Evolutionary conservation across 2,888 invertebrate genomes (phyloP), one percentile per base, ranked within the genome.

Genomic region (Rotaria magnacalcarata): DNA sequence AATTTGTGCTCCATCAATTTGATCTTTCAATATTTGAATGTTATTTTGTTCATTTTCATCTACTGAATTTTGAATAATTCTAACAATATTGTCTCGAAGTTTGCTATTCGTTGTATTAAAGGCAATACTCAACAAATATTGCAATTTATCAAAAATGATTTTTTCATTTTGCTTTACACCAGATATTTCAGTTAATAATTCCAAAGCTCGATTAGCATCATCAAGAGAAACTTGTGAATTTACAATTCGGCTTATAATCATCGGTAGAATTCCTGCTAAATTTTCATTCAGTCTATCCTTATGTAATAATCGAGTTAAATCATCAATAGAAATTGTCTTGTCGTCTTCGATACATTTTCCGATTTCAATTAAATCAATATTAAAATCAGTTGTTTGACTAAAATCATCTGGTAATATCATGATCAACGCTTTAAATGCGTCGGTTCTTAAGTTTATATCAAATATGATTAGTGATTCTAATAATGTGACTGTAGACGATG

Each of bases 51-150:
- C 27, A 27, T n/a, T 27, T 60, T 60, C 27, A 60, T 60, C 14
- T 60, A 60, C 14, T 60, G 60, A 60, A n/a, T 60, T 60, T 60
- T 60, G 60, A n/a, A 60, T 60, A 60, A 60, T 60, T 60, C 11
- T n/a, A 24, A 60, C 10, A 60, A 60, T 60, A 60, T 60, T 60
- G 10, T 60, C 60, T n/a, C 60, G 60, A 60, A 60, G 60, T 60
- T 60, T 60, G 1, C 14, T 60, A n/a, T 60, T 60, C 60, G 60
- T 27, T 60, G 60, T 60, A 60, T 24, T n/a, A n/a, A 60, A 60
- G 1, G n/a, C n/a, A 60, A 60, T n/a, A n/a, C 14, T 60, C 27
- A 60, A 60, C 27, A 27, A 60, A n/a, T 60, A 60, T 60, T 60
- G 60, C n/a, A 60, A 60, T n/a, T n/a, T 6, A 60, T 60, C 27